Percentiles rank a stretch among this genome's conserved stretches.
Conservation (phyloP, 2,888 invertebrate genomes). For the Hemicrepidius hirtus region DNA sequence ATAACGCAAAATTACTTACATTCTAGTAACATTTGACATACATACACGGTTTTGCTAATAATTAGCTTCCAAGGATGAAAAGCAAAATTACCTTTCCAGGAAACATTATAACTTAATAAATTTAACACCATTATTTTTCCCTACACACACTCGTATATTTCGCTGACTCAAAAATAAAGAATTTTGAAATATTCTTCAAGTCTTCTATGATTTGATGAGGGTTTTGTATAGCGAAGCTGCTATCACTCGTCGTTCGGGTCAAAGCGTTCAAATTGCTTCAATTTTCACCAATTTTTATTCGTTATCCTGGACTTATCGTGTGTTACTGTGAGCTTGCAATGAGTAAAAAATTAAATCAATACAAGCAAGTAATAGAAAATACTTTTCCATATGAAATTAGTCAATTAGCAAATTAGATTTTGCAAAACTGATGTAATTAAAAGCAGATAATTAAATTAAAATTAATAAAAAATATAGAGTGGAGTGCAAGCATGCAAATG, state of each 20-base stretch:
- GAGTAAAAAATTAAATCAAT: slow-evolving; percentile 9
- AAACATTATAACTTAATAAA: too few relatives aligned
- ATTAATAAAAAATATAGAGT: neutral
- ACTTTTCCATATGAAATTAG: neutral
- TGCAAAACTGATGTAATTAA: neutral
- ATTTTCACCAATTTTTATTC: slow-evolving; percentile 19
- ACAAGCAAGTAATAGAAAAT: neutral
- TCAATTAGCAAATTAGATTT: neutral
- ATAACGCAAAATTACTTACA: neutral
- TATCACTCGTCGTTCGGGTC: slow-evolving; percentile 17
- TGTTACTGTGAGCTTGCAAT: neutral
- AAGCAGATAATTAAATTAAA: neutral
- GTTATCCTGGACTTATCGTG: slow-evolving; percentile 15
- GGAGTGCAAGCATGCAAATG: neutral
- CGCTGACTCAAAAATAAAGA: neutral
- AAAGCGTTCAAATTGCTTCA: slow-evolving; percentile 17
- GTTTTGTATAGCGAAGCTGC: neutral
- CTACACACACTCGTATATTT: too few relatives aligned
- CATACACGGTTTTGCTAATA: too few relatives aligned
- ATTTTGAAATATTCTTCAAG: neutral
- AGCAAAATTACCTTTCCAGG: too few relatives aligned
- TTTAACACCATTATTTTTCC: too few relatives aligned
- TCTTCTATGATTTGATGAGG: neutral
- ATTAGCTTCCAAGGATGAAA: too few relatives aligned
- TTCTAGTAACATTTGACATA: too few relatives aligned